Base-by-base conservation (phyloP, 2,888 invertebrate species). In the Lasioglossum marginatum region DNA sequence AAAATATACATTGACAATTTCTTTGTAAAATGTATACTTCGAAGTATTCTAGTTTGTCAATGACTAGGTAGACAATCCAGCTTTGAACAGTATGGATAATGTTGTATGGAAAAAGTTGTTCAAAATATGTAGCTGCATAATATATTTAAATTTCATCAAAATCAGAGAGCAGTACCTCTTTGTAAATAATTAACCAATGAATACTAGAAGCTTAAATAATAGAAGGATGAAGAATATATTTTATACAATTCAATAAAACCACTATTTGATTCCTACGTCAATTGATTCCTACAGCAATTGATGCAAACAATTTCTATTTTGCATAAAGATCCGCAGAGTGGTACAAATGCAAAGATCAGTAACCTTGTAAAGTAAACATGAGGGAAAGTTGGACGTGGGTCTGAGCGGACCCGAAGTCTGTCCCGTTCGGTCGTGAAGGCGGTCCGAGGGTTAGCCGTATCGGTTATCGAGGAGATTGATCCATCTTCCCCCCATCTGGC, bases 401-500 rank as follows among this genome's bases (percentile, higher is more conserved):
- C 66, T 34, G 34, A 68, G 23, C 34, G 37, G 66, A 68, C 23
- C 66, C 34, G 66, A 68, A 68, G 66, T 37, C 37, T 23, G 16
- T 1, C 66, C 37, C 19, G 66, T 37, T 8, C 19, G 34, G 34
- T 10, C 66, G 34, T 68, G 34, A 68, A 37, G 34, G 34, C 37
- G 66, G 19, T 68, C 66, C 66, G 23, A 68, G 66, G 66, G 66
- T 68, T 76, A n/a, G 14, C n/a, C 40, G 31, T 45, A 43, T 40
- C 63, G 74, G 77, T 75, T 74, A 74, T 52, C 23, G 31, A 57
- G 60, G 4, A 37, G 40, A n/a, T 37, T 40, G 70, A 70, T 70
- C 66, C 66, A 40, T 40, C 70, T n/a, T 40, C 23, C 23, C 70
- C 71, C 43, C 40, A n/a, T 70, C 83, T 43, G 77, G 74, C 78